Base-by-base conservation (phyloP, 2,888 invertebrate species). In the Pandemis corylana region DNA sequence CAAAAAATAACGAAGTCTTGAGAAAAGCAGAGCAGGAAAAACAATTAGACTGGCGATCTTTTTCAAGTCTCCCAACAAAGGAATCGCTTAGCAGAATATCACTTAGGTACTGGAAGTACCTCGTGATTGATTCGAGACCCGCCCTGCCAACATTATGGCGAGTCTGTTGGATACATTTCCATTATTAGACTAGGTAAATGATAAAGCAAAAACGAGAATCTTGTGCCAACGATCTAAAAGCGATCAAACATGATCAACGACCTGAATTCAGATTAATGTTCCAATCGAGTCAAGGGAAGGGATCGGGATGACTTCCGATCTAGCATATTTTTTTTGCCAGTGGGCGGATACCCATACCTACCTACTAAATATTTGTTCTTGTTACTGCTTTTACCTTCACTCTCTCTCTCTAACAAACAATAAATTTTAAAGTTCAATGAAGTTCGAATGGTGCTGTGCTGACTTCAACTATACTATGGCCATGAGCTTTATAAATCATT, bases 131-230 rank as follows among this genome's bases (percentile, higher is more conserved):
- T 68, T 56, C 56, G 56, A 56, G 36, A 56, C 42, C 42, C 67
- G 56, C 42, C 42, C 67, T n/a, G 56, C 53, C 42, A 59, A 20
- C 68, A 44, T 68, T 59, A 68, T 6, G 41, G 65, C 67, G 44
- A 68, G 59, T 2, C 59, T 59, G 59, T 41, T 56, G 67, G 59
- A 68, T 59, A 68, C 59, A 68, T 68, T 68, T 59, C 59, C 68
- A 68, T 68, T 59, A 67, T 67, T 68, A 44, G 42, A 68, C 68
- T 68, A 42, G 42, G 68, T 15, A 42, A 59, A 56, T 68, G 59
- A 59, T 42, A 59, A 44, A 15, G 59, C 68, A 44, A 53, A 66
- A 66, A 53, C 67, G 41, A 42, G 68, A 44, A 68, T 59, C 68
- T 41, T 59, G 59, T 28, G 56, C 59, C 41, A 67, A 49, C 28